Evolutionary conservation across 2,113 vertebrate species (phyloP), one percentile per base, ranked within the genome.

Genomic region (Scatophagus argus): DNA sequence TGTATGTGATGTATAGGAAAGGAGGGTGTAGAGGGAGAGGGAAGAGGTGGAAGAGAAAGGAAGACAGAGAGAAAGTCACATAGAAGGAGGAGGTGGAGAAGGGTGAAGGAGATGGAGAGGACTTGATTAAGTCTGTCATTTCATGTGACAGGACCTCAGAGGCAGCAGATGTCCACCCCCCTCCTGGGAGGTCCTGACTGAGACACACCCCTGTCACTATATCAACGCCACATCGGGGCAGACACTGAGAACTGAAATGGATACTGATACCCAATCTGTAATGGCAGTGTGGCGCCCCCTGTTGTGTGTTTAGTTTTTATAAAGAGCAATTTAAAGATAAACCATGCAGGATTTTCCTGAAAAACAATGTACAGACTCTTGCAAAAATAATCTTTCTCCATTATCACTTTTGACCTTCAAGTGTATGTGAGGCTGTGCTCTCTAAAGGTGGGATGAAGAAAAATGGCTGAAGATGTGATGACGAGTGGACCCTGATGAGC

Each of bases 71-170:
- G 41, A 10, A 52, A 67, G 71, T 60, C 41, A 62, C 36, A 62
- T 41, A n/a, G 36, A 44, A 13, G 52, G 46, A 67, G 61, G 61
- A 74, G 52, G 52, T 59, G 56, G 60, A 68, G 65, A 74, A 38
- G 74, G 63, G 49, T 5, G 10, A 76, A 80, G 23, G 67, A 81
- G 83, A 82, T 58, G 63, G 78, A 80, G 74, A 79, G 61, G 85
- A 81, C 65, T 77, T 89, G 76, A 90, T 87, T 67, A 80, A 80
- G 72, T 94, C 86, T 76, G 68, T 87, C 80, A 89, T 88, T 88
- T 68, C 70, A 77, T 89, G 85, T 89, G 86, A 91, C 88, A 85
- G 73, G 70, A 79, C 62, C 87, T 88, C 66, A 56, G 82, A 87
- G 61, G 71, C 73, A 81, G 79, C 84, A 90, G 85, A 92, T 92